phyloP scores from a whole-genome alignment of 1,140 invertebrate genomes.

The Frieseomelitta varia region DNA sequence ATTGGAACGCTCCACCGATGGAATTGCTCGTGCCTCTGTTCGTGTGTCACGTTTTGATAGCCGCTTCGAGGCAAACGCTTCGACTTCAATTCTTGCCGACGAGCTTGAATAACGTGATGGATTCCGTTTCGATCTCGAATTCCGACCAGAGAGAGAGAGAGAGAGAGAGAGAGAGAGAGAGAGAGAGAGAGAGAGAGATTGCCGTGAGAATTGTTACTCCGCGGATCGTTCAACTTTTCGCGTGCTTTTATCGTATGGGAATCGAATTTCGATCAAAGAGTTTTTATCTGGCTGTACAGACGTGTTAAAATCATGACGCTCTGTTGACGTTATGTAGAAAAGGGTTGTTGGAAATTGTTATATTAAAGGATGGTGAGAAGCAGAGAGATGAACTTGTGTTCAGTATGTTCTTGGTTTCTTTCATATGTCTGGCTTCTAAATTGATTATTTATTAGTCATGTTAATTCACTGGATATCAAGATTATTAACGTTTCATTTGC shows the following conservation, averaged over 20 bases:
- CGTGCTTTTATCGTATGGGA: neutral
- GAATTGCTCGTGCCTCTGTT: neutral
- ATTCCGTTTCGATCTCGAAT: conserved; percentile 25
- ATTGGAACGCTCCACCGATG: conserved; percentile 3
- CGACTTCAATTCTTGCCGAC: neutral
- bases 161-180: neutral
- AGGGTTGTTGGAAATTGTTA: no score
- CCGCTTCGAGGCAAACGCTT: neutral
- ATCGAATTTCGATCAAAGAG: neutral
- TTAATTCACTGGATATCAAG: no score
- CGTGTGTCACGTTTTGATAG: neutral
- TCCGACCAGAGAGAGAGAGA: neutral
- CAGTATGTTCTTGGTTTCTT: no score
- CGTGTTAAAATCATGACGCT: no score
- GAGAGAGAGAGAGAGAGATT: neutral
- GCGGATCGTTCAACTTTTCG: neutral
- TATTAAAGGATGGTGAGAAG: neutral
- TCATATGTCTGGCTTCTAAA: no score
- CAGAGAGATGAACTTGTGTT: neutral
- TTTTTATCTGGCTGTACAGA: neutral
- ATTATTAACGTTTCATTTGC: no score
- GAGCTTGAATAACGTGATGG: neutral
- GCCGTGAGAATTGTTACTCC: neutral
- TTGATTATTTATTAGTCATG: no score
- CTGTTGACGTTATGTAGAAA: neutral